Evolutionary conservation across 2,888 invertebrate species (phyloP).

Genomic region (Operophtera brumata): DNA sequence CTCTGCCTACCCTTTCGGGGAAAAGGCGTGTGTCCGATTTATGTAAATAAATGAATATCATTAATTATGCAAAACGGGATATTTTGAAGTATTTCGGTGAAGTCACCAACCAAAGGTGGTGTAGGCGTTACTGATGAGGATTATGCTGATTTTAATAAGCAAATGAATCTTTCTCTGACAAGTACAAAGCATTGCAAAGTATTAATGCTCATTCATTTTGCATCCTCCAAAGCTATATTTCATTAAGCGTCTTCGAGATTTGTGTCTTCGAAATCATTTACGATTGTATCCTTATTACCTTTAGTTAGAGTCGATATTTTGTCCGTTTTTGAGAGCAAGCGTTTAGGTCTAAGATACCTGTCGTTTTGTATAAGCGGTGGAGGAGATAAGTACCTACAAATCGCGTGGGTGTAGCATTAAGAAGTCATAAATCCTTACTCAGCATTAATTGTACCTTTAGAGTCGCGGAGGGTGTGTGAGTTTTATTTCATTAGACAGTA

Average conservation of each 20-base stretch:
- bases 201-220: constrained; percentile 57
- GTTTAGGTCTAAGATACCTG: constrained; percentile 40
- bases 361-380: constrained; percentile 43
- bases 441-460: constrained; percentile 65
- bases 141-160: constrained; percentile 26
- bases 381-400: constrained; percentile 48
- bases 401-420: constrained; percentile 70
- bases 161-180: constrained; percentile 37
- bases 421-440: constrained; percentile 65
- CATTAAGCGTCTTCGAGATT: constrained; percentile 32
- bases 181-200: constrained; percentile 46
- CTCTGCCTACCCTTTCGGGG: too few species aligned
- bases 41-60: too few species aligned
- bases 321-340: not conserved
- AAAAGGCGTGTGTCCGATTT: too few species aligned
- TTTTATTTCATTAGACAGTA: constrained; percentile 69
- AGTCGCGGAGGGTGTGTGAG: constrained; percentile 45
- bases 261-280: constrained; percentile 5
- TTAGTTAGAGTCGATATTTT: constrained; percentile 26
- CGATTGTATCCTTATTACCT: constrained; percentile 25
- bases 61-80: too few species aligned
- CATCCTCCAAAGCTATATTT: constrained; percentile 54
- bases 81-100: too few species aligned
- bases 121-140: constrained; percentile 9
- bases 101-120: not conserved